Percentiles rank a stretch among this genome's conserved stretches.
phyloP scores from a whole-genome alignment of 2,888 invertebrate genomes.

The Lasiommata megera region DNA sequence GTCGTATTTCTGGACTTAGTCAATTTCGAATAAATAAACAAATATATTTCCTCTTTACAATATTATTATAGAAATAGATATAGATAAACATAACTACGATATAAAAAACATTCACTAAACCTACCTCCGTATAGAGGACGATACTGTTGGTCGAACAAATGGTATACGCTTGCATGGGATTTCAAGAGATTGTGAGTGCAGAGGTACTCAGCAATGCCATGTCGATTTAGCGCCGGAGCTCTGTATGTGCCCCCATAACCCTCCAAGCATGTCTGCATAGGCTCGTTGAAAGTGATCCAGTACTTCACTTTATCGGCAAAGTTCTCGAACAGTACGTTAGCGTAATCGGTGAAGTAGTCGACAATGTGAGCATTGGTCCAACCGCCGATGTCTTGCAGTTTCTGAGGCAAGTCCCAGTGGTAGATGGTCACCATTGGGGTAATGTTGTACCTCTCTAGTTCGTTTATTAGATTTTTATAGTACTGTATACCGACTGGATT shows the following conservation, averaged over 20 bases:
- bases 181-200: slow-evolving; percentile 87
- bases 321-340: slow-evolving; percentile 81
- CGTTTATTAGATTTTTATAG: slow-evolving; percentile 88
- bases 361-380: slow-evolving; percentile 85
- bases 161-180: slow-evolving; percentile 87
- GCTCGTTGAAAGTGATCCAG: slow-evolving; percentile 91
- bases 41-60: no score
- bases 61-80: background rate
- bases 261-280: slow-evolving; percentile 79
- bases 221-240: slow-evolving; percentile 81
- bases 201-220: slow-evolving; percentile 84
- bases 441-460: slow-evolving; percentile 84
- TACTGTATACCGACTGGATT: slow-evolving; percentile 87
- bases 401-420: slow-evolving; percentile 87
- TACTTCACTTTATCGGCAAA: slow-evolving; percentile 84
- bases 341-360: slow-evolving; percentile 84
- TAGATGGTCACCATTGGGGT: slow-evolving; percentile 87
- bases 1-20: no score
- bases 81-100: background rate
- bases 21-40: no score
- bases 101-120: background rate
- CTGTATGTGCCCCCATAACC: slow-evolving; percentile 82
- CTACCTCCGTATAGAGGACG: slow-evolving; percentile 78
- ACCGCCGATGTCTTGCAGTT: slow-evolving; percentile 84
- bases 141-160: slow-evolving; percentile 83